These are phyloP conservation scores for Orbicella faveolata DNA, from an alignment of 64 coral and sea anemone genomes.

Conservation along the genomic window DNA sequence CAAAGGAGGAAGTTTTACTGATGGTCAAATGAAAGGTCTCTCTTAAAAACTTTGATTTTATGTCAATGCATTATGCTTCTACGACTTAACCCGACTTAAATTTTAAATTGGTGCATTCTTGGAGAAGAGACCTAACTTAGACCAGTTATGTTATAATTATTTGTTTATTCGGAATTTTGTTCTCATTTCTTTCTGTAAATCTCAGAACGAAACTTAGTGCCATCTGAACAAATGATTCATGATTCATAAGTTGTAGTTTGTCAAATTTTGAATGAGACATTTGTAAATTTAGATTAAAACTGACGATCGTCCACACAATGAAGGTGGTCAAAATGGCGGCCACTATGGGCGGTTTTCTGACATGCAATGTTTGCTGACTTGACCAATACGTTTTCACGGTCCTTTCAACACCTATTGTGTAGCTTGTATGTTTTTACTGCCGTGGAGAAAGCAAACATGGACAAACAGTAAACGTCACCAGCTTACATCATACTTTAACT, in stretches of 20 bases:
- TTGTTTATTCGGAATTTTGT: no score
- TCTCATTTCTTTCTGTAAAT: not conserved
- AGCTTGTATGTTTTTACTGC: not conserved
- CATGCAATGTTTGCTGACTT: not conserved
- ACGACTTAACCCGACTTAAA: no score
- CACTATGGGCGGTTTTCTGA: not conserved
- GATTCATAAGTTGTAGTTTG: no score
- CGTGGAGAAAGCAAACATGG: not conserved
- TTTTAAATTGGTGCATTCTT: no score
- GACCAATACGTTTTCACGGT: not conserved
- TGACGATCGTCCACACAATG: not conserved
- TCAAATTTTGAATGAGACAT: no score
- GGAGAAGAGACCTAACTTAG: no score
- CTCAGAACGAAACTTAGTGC: not conserved
- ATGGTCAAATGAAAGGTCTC: no score
- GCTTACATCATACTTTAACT: not conserved
- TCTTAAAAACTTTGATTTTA: no score
- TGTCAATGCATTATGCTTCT: no score
- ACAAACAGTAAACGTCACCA: not conserved
- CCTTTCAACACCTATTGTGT: not conserved
- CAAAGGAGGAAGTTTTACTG: not conserved
- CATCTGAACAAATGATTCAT: no score
- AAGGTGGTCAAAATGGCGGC: not conserved
- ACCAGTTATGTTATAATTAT: no score
- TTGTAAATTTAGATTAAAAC: no score